A percentile compares a stretch with the other conserved stretches of the same genome.
phyloP scores from a whole-genome alignment of 2,797 vertebrate species.

The Ciconia nigra region DNA sequence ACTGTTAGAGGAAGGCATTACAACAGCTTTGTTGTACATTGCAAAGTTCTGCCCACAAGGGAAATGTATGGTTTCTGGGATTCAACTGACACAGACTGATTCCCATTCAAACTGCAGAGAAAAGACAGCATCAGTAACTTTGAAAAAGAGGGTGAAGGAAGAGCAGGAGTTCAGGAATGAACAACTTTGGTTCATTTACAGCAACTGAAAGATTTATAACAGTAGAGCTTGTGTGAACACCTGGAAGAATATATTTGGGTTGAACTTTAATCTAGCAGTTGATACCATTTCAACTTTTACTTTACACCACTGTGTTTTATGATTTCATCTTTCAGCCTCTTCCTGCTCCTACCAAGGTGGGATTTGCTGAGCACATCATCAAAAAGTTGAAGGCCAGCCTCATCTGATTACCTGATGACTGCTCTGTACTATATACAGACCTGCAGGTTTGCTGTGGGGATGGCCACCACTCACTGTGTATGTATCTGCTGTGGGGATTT shows the following conservation, averaged over 20 bases:
- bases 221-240: not conserved
- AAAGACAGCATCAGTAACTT: not conserved
- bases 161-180: constrained; percentile 18
- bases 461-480: not conserved
- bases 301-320: not conserved
- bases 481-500: not conserved
- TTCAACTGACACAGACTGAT: not conserved
- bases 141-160: not conserved
- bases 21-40: not conserved
- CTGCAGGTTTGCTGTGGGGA: not conserved
- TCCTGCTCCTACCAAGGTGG: not conserved
- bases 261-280: constrained; percentile 11
- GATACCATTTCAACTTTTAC: not conserved
- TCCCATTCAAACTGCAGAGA: not conserved
- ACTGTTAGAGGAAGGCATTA: not conserved
- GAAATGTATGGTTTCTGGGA: not conserved
- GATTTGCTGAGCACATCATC: not conserved
- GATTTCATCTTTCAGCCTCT: not conserved
- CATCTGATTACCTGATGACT: not conserved
- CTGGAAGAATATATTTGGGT: not conserved
- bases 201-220: constrained; percentile 28
- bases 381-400: not conserved
- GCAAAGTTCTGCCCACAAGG: not conserved
- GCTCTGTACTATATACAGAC: not conserved
- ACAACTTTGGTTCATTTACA: constrained; percentile 17